These are phyloP conservation scores for Sebastes minor DNA, from an alignment of 2,797 vertebrate species.

Conservation along the genomic window DNA sequence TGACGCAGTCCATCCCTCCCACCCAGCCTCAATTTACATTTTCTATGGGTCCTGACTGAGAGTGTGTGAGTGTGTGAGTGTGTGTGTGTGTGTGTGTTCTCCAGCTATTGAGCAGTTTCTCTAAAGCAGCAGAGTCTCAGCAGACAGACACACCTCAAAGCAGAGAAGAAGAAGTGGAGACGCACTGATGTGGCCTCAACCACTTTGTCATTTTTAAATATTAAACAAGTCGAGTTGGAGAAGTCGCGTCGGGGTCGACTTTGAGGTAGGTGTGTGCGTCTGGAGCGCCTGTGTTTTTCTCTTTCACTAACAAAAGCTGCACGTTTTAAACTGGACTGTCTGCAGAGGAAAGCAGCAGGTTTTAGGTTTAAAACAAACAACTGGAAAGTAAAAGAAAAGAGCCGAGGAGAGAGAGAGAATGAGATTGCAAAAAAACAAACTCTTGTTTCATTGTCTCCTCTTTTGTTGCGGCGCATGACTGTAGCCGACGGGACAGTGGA, in stretches of 20 bases:
- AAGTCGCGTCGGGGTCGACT: conserved; percentile 73
- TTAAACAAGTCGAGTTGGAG: conserved; percentile 53
- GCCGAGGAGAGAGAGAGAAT: neutral
- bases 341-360: neutral
- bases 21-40: conserved; percentile 80
- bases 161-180: conserved; percentile 60
- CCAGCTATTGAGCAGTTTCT: conserved; percentile 66
- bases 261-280: conserved; percentile 73
- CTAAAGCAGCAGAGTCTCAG: conserved; percentile 44
- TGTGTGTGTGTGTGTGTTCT: neutral
- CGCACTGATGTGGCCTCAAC: conserved; percentile 49
- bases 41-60: conserved; percentile 76
- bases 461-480: conserved; percentile 72
- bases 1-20: conserved; percentile 73
- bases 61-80: conserved; percentile 29
- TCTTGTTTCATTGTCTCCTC: conserved; percentile 76
- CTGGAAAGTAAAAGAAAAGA: conserved; percentile 7
- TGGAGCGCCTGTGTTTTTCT: conserved; percentile 8
- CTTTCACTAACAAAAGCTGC: conserved; percentile 75
- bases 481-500: conserved; percentile 64
- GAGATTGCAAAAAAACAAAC: conserved; percentile 58
- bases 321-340: conserved; percentile 21
- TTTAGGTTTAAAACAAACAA: neutral
- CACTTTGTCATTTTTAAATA: conserved; percentile 66
- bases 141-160: conserved; percentile 75